Conservation (phyloP, 2,888 invertebrate genomes). For the Xylota segnis region DNA sequence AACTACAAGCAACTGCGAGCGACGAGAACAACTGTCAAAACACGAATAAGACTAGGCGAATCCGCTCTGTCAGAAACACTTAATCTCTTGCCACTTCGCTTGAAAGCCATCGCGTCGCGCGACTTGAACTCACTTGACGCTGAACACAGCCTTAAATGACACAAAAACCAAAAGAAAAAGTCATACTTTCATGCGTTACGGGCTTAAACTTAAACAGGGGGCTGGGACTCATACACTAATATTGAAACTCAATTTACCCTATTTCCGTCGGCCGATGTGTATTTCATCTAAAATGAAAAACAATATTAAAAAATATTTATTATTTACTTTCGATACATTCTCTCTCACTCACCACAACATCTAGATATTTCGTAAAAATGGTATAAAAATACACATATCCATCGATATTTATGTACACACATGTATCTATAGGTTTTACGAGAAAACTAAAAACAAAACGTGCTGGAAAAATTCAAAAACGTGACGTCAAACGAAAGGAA, state of each 20-base stretch:
- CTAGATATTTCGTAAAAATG: conserved; percentile 36
- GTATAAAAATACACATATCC: neutral
- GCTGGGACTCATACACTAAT: conserved; percentile 1
- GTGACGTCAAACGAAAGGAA: conserved; percentile 62
- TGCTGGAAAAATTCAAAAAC: conserved; percentile 11
- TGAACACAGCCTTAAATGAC: too few species aligned
- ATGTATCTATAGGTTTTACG: conserved; percentile 3
- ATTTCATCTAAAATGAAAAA: conserved; percentile 81
- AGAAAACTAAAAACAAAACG: conserved; percentile 23
- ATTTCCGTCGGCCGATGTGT: conserved; percentile 73
- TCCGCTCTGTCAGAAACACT: too few species aligned
- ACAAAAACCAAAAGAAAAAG: neutral
- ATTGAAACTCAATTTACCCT: conserved; percentile 62
- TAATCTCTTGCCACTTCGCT: too few species aligned
- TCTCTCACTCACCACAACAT: conserved; percentile 56
- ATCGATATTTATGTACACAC: neutral
- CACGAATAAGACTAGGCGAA: too few species aligned
- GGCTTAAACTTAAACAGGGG: neutral
- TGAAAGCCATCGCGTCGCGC: too few species aligned
- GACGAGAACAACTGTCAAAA: too few species aligned
- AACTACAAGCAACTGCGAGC: too few species aligned
- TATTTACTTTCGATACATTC: conserved; percentile 36
- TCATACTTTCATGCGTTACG: neutral
- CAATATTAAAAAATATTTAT: conserved; percentile 40
- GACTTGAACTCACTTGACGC: too few species aligned